A percentile compares a stretch with the other conserved stretches of the same genome.
These are phyloP conservation scores for Phyllotreta striolata DNA, from an alignment of 2,888 invertebrate species.

Conservation along the genomic window DNA sequence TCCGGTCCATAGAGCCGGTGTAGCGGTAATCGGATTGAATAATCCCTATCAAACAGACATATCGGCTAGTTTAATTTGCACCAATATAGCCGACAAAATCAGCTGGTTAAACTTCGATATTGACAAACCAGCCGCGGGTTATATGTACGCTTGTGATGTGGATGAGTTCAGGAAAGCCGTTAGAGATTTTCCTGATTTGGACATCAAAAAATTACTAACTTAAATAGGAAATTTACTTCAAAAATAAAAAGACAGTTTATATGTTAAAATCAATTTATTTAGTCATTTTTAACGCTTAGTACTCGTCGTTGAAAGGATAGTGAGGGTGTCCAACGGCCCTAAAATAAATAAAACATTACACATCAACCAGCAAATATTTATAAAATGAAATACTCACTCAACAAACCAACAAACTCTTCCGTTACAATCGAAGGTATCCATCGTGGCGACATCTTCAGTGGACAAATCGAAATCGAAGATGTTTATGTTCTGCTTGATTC, in stretches of 20 bases:
- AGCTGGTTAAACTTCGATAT: conserved; percentile 68
- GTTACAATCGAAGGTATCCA: conserved; percentile 75
- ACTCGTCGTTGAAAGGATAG: conserved; percentile 36
- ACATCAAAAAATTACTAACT: conserved; percentile 53
- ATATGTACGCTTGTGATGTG: conserved; percentile 70
- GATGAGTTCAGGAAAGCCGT: conserved; percentile 65
- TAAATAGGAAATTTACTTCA: too few relatives aligned
- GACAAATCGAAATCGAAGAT: conserved; percentile 77
- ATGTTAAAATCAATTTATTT: too few relatives aligned
- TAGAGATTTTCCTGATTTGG: conserved; percentile 64
- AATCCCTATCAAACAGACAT: conserved; percentile 63
- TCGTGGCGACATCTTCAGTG: conserved; percentile 69
- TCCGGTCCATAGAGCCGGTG: conserved; percentile 62
- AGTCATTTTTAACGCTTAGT: conserved; percentile 22
- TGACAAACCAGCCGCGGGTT: conserved; percentile 63
- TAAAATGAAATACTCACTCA: conserved; percentile 62
- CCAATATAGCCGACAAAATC: conserved; percentile 65
- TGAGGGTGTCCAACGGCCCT: conserved; percentile 36
- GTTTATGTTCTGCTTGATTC: conserved; percentile 73
- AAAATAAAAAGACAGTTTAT: neutral
- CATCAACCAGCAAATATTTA: neutral
- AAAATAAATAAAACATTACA: conserved; percentile 18
- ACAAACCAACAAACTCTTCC: conserved; percentile 65
- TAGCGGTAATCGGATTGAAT: conserved; percentile 70
- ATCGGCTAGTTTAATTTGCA: conserved; percentile 48